Evolutionary conservation across 2,888 invertebrate genomes (phyloP).

Genomic region (Callosobruchus maculatus): DNA sequence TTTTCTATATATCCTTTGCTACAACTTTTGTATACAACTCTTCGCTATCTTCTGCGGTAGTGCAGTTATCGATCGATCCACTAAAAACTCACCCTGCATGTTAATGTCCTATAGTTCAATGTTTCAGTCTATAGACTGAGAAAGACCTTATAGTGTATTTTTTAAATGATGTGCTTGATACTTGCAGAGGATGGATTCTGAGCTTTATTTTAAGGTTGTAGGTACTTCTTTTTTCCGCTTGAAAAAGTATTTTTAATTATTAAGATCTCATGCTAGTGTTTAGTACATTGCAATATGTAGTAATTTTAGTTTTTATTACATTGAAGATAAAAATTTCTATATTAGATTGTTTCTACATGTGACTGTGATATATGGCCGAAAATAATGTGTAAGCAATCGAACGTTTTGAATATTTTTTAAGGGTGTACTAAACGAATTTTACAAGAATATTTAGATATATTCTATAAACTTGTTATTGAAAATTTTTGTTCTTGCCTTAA

Average conservation of each 20-base stretch:
- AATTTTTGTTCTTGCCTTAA: not conserved
- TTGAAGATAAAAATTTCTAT: not conserved
- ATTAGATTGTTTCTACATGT: not conserved
- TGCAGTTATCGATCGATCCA: too few relatives aligned
- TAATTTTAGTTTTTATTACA: not conserved
- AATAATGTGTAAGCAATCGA: not conserved
- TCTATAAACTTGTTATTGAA: not conserved
- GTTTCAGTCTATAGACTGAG: too few relatives aligned
- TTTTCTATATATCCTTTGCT: too few relatives aligned
- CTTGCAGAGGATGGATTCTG: not conserved
- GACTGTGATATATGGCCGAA: not conserved
- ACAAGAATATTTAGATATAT: not conserved
- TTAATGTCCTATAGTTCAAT: too few relatives aligned
- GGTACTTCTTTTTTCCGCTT: not conserved
- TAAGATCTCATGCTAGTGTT: not conserved
- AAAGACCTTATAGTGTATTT: too few relatives aligned
- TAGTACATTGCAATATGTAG: not conserved
- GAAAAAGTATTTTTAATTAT: not conserved
- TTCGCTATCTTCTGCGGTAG: too few relatives aligned
- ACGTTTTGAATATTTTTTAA: not conserved
- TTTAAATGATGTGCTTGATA: not conserved
- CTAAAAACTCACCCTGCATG: too few relatives aligned
- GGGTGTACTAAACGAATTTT: not conserved
- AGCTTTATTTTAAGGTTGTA: not conserved
- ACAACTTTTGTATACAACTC: too few relatives aligned